phyloP scores from a whole-genome alignment of 2,888 invertebrate genomes.

The Nudaria mundana region DNA sequence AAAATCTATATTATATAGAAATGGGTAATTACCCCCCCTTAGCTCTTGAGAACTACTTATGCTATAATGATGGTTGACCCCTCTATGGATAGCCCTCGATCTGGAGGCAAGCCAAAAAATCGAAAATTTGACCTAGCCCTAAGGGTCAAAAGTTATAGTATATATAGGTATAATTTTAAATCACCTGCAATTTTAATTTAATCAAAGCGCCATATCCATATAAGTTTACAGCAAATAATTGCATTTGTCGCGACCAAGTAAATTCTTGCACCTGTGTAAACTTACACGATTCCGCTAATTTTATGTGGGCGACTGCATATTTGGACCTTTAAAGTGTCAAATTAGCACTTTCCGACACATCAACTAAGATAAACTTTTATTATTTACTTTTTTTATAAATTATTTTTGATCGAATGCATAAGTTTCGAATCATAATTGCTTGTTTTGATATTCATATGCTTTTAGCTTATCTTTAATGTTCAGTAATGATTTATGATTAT shows the following conservation, averaged over 20 bases:
- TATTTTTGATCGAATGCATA: conserved; percentile 30
- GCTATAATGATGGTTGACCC: no score
- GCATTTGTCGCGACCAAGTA: conserved; percentile 46
- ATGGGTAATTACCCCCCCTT: no score
- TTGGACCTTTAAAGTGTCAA: conserved; percentile 54
- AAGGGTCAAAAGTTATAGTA: no score
- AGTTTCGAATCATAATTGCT: conserved; percentile 37
- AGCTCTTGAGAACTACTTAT: no score
- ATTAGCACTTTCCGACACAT: conserved; percentile 63
- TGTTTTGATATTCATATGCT: conserved; percentile 39
- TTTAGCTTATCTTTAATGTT: conserved; percentile 44
- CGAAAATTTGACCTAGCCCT: no score
- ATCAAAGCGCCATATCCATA: conserved; percentile 29
- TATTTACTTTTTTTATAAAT: conserved; percentile 40
- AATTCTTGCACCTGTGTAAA: conserved; percentile 65
- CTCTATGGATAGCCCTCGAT: no score
- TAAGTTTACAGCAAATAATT: conserved; percentile 51
- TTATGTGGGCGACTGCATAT: conserved; percentile 68
- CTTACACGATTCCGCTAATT: conserved; percentile 41
- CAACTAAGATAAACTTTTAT: conserved; percentile 51
- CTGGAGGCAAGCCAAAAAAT: no score
- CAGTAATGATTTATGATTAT: conserved; percentile 42
- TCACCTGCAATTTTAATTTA: no score
- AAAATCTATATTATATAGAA: no score
- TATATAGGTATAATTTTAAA: no score